Percentiles rank a stretch among this genome's conserved stretches.
phyloP scores from a whole-genome alignment of 2,888 invertebrate species.

The Eurytoma adleriae region DNA sequence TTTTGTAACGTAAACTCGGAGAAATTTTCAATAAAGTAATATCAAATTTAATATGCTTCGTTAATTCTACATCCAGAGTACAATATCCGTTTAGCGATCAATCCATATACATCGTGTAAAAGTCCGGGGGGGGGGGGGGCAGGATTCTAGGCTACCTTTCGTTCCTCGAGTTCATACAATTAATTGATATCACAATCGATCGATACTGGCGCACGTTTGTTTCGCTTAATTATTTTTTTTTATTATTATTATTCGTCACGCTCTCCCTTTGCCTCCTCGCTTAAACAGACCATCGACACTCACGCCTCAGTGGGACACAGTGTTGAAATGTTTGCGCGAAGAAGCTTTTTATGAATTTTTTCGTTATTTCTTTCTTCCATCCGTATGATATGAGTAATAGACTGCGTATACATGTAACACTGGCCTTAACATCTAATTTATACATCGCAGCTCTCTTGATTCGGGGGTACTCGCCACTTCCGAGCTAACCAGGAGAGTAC shows the following conservation, averaged over 20 bases:
- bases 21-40: constrained; percentile 51
- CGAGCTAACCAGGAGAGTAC: no score
- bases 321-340: constrained; percentile 59
- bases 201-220: constrained; percentile 62
- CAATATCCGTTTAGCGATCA: constrained; percentile 57
- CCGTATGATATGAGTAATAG: constrained; percentile 75
- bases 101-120: constrained; percentile 64
- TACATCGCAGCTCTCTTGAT: constrained; percentile 62
- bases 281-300: constrained; percentile 52
- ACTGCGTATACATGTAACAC: constrained; percentile 76
- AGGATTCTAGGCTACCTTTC: constrained; percentile 57
- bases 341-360: constrained; percentile 54
- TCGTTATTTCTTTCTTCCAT: constrained; percentile 61
- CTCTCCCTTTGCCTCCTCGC: constrained; percentile 55
- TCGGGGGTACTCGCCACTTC: constrained; percentile 26
- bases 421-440: constrained; percentile 76
- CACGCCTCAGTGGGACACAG: constrained; percentile 57
- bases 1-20: constrained; percentile 40
- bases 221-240: constrained; percentile 52
- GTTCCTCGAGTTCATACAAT: constrained; percentile 56
- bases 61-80: constrained; percentile 47
- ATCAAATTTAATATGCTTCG: constrained; percentile 50
- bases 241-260: constrained; percentile 58
- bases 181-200: constrained; percentile 63
- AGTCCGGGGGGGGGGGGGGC: constrained; percentile 57